A percentile compares a stretch with the other conserved stretches of the same genome.
Evolutionary conservation across 2,113 vertebrate species (phyloP).

Genomic region (Cavia aperea): DNA sequence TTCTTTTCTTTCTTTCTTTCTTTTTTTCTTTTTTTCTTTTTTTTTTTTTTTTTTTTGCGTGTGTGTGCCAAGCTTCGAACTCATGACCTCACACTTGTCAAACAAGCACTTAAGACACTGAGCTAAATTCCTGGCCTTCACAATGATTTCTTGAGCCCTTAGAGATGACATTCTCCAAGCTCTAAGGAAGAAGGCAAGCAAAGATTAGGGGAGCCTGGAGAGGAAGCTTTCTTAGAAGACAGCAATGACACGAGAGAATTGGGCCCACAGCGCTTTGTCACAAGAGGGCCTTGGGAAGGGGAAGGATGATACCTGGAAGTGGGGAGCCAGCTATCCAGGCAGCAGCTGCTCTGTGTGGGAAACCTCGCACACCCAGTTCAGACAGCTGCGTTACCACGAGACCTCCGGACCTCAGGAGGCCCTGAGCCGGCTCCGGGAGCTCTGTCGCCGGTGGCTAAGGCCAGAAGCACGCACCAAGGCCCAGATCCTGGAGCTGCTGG

Average conservation of each 20-base stretch:
- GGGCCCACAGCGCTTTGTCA: constrained; percentile 50
- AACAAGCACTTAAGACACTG: no score
- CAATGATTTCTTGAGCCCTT: constrained; percentile 39
- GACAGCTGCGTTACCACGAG: constrained; percentile 57
- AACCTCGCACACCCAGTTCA: constrained; percentile 61
- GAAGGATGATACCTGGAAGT: constrained; percentile 57
- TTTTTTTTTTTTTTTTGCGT: no score
- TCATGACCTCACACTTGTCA: no score
- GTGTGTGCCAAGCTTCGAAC: no score
- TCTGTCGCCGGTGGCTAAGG: constrained; percentile 64
- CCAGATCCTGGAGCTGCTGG: constrained; percentile 66
- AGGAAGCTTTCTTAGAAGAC: neutral
- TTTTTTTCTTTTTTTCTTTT: no score
- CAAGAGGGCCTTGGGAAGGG: constrained; percentile 59
- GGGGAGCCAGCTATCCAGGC: constrained; percentile 55
- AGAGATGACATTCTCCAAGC: neutral
- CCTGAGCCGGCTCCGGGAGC: constrained; percentile 60
- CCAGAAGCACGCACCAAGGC: constrained; percentile 65
- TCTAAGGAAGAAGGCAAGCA: constrained; percentile 45
- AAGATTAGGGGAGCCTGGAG: neutral
- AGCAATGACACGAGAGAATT: constrained; percentile 60
- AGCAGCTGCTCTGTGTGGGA: constrained; percentile 58
- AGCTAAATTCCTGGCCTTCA: no score
- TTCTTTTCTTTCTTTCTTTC: no score
- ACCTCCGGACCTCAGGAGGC: constrained; percentile 63